Evolutionary conservation across 2,888 invertebrate genomes (phyloP).

Genomic region (Caenorhabditis parvicauda): DNA sequence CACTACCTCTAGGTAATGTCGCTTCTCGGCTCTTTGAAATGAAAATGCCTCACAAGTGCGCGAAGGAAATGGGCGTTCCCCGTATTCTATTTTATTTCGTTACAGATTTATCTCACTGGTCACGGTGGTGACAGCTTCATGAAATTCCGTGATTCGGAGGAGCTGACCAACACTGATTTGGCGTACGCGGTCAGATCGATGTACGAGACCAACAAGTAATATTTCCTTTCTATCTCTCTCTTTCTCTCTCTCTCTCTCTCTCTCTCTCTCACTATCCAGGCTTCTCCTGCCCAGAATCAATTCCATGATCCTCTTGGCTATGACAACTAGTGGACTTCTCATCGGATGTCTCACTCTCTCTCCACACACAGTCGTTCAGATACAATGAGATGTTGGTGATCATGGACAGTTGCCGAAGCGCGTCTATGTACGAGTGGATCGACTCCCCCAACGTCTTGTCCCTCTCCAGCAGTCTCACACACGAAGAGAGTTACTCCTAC

Average conservation of each 20-base stretch:
- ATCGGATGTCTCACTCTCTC: background rate
- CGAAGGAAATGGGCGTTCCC: too few species aligned
- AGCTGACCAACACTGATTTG: constrained; percentile 94
- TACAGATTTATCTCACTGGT: constrained; percentile 63
- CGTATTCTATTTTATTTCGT: too few species aligned
- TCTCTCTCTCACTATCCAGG: too few species aligned
- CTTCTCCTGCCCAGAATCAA: too few species aligned
- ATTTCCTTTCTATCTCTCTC: too few species aligned
- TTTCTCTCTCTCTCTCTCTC: too few species aligned
- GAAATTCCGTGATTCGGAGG: constrained; percentile 98
- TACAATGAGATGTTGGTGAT: constrained; percentile 98
- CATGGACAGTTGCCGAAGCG: constrained; percentile 98
- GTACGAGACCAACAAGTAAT: constrained; percentile 92
- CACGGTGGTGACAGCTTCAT: constrained; percentile 98
- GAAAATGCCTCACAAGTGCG: too few species aligned
- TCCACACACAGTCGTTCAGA: constrained; percentile 66
- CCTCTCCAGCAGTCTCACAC: constrained; percentile 81
- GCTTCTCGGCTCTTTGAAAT: too few species aligned
- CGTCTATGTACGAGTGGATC: constrained; percentile 95
- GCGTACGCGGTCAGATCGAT: constrained; percentile 99
- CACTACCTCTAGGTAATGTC: too few species aligned
- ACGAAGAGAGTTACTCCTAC: constrained; percentile 73
- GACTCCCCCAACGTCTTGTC: constrained; percentile 96
- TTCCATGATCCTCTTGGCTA: background rate
- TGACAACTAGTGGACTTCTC: background rate